Base-by-base conservation (phyloP, 2,888 invertebrate species). In the Trachelus stipa region DNA sequence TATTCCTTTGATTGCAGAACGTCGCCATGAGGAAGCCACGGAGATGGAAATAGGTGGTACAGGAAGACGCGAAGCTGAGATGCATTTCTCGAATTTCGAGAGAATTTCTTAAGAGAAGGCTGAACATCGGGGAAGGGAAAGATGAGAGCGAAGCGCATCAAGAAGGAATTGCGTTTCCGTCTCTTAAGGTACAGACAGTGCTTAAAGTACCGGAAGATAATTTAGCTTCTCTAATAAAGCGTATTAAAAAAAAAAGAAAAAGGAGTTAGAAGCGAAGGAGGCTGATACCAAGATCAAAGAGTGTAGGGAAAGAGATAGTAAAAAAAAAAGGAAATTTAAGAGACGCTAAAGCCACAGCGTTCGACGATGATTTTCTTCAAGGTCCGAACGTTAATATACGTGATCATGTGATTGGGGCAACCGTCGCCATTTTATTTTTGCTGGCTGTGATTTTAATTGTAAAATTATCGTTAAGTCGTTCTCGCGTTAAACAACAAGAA, bases 171-270 rank as follows among this genome's bases (percentile, higher is more conserved):
- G 81, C 85, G 85, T 76, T 87, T 88, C 83, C 83, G 88, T 85
- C 84, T 88, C 84, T 83, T 87, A 79, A 85, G 85, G 82, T 87
- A 87, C 83, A 85, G 86, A 79, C 84, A 86, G 79, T 87, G 84
- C 83, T 85, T 83, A 79, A 85, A 84, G 81, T 87, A 85, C 81
- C 83, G 89, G 71, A 87, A 88, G 81, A 88, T 88, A 82, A 85
- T 87, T 82, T 88, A 83, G 79, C 73, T 75, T 71, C 4, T 34
- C 12, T 37, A 31, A 75, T 31, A 68, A 75, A 75, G 34, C 68
- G 12, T 56, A 75, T 56, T 37, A 31, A 69, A 68, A 68, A 31
- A 75, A 56, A 33, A 75, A 30, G 23, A 23, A 37, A 31, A 35
- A 37, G n/a, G n/a, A 74, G 31, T 15, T 9, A 74, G n/a, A 30